Percentiles rank a stretch among this genome's conserved stretches.
phyloP scores from a whole-genome alignment of 2,797 vertebrate genomes.

The Pangasius larnaudii region DNA sequence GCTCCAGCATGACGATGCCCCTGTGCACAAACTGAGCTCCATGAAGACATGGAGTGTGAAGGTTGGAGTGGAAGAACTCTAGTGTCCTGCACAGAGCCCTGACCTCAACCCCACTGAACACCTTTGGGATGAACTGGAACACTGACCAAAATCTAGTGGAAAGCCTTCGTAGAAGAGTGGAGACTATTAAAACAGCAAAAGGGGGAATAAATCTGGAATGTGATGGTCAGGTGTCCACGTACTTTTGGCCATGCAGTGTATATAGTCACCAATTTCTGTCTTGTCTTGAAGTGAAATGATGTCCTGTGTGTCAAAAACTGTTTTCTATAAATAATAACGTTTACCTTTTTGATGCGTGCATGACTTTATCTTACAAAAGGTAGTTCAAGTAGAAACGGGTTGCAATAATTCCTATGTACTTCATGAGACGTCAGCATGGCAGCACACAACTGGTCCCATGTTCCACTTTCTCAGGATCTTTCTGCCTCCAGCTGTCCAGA shows the following conservation, averaged over 20 bases:
- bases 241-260: neutral
- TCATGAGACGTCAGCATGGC: constrained; percentile 39
- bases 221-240: neutral
- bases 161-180: neutral
- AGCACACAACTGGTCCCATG: constrained; percentile 36
- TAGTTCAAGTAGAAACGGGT: constrained; percentile 33
- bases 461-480: constrained; percentile 31
- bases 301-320: neutral
- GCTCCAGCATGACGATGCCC: neutral
- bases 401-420: constrained; percentile 33
- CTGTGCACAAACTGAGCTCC: too few species aligned
- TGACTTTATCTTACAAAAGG: constrained; percentile 3
- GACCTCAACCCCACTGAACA: too few species aligned
- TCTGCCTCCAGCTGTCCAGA: constrained; percentile 9
- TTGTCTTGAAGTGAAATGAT: neutral
- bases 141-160: neutral
- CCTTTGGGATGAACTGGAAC: too few species aligned
- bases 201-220: neutral
- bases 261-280: neutral
- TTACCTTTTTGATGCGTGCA: constrained; percentile 9
- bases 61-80: neutral
- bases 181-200: too few species aligned
- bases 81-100: too few species aligned
- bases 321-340: neutral
- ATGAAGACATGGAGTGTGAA: too few species aligned